Evolutionary conservation across 2,797 vertebrate genomes (phyloP).

Genomic region (Perodicticus potto): DNA sequence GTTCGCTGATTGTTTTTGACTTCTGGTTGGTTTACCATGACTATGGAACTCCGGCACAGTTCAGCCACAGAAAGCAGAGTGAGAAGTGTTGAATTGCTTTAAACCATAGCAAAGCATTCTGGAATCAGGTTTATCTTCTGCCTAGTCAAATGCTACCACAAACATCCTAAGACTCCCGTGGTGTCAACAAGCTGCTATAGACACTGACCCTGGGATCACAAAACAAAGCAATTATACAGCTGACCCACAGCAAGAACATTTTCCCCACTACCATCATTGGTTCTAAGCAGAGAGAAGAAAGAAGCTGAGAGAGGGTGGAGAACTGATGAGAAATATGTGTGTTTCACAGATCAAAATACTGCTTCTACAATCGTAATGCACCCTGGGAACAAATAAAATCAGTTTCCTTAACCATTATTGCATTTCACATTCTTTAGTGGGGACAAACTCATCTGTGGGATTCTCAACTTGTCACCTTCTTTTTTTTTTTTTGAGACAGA

Average conservation of each 20-base stretch:
- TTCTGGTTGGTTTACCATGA: not conserved
- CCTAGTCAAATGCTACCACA: not conserved
- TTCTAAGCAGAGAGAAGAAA: conserved; percentile 8
- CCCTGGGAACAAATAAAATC: not conserved
- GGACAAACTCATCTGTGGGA: not conserved
- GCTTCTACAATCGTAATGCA: not conserved
- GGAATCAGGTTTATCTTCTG: conserved; percentile 18
- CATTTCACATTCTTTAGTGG: not conserved
- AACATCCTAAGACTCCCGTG: not conserved
- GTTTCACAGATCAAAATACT: not conserved
- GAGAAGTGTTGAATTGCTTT: not conserved
- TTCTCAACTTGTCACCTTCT: not conserved
- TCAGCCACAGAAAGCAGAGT: not conserved
- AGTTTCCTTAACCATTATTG: not conserved
- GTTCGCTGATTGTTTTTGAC: not conserved
- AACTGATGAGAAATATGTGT: not conserved
- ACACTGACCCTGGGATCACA: not conserved
- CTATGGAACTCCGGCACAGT: not conserved
- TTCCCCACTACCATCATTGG: not conserved
- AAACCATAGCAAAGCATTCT: not conserved
- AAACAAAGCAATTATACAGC: conserved; percentile 35
- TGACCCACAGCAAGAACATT: not conserved
- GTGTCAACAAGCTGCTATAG: not conserved
- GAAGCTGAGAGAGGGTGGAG: not conserved
- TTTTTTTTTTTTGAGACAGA: too few species aligned